Base-by-base conservation (phyloP, 2,888 invertebrate genomes). In the Quadroppia sp. region DNA sequence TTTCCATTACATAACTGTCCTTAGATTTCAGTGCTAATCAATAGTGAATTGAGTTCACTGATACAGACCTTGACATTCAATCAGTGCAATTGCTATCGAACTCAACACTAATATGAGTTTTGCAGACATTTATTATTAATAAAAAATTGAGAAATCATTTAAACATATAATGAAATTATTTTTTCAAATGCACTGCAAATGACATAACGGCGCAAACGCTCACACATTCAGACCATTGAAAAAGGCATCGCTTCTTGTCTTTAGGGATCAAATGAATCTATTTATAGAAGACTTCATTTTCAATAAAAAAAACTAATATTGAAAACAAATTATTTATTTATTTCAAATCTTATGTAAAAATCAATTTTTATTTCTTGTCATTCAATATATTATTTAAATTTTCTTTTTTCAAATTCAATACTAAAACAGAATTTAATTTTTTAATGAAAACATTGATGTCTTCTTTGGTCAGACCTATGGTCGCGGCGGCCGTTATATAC, bases 401-500 rank as follows among this genome's bases (percentile, higher is more conserved):
- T 30, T 30, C 2, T 32, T 61, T 36, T 61, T 36, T 61, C 32
- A 32, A 1, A 1, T 32, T n/a, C n/a, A 61, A 17, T 1, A 25
- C 3, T n/a, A 61, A 61, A 61, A 61, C 61, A 17, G 6, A 13
- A 74, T 87, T 85, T 69, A 91, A 82, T 79, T 88, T 85, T 77
- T 85, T 85, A 69, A 89, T 83, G 81, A 90, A 90, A 28, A 83
- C 81, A 80, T 89, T 88, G n/a, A 90, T 86, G 79, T 91, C 90
- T 2, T 82, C 79, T 77, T 84, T 84, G 64, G 85, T 86, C 81
- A 89, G 86, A 3, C 90, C 90, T 48, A 91, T 82, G 7, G 88
- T 85, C 2, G 90, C 89, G 20, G 90, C 90, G 71, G 88, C 89
- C 3, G 90, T 91, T 77, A 91, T 82, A 80, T 91, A 91, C 1